phyloP scores from a whole-genome alignment of 2,113 vertebrate genomes.

The Leucosticte australis region DNA sequence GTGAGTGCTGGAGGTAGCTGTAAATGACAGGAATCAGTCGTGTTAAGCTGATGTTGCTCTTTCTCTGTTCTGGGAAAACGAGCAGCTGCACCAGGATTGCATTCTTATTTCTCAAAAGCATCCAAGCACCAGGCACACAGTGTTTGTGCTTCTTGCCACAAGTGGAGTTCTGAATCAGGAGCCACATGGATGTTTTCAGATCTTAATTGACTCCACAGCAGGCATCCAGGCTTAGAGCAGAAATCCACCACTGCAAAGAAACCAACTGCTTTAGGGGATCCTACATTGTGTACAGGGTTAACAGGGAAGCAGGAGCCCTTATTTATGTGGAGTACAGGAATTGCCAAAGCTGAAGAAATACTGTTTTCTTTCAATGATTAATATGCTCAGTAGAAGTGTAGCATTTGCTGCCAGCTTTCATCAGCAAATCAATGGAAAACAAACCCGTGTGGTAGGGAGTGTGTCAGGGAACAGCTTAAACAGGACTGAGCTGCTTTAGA shows the following conservation, averaged over 20 bases:
- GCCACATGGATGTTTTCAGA: background rate
- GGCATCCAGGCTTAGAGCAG: background rate
- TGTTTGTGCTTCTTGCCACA: background rate
- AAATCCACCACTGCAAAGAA: background rate
- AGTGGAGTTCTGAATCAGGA: background rate
- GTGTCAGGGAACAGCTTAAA: constrained; percentile 74
- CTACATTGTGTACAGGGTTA: background rate
- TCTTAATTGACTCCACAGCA: background rate
- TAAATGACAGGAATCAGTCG: background rate
- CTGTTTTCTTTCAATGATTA: constrained; percentile 59
- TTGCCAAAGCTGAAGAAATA: constrained; percentile 45
- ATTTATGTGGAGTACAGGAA: constrained; percentile 17
- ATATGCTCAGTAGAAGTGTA: constrained; percentile 45
- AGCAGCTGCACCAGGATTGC: background rate
- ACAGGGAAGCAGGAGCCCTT: constrained; percentile 19
- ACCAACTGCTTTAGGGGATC: background rate
- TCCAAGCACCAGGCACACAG: background rate
- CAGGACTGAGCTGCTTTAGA: constrained; percentile 75
- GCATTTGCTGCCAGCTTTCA: constrained; percentile 70
- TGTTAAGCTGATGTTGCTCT: background rate
- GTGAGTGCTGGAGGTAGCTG: background rate
- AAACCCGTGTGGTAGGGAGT: constrained; percentile 64
- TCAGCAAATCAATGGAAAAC: constrained; percentile 75
- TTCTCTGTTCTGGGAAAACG: background rate
- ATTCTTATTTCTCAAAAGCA: background rate